These are phyloP conservation scores for Brachynemurus nebulosus DNA, from an alignment of 2,888 invertebrate species.

Conservation along the genomic window DNA sequence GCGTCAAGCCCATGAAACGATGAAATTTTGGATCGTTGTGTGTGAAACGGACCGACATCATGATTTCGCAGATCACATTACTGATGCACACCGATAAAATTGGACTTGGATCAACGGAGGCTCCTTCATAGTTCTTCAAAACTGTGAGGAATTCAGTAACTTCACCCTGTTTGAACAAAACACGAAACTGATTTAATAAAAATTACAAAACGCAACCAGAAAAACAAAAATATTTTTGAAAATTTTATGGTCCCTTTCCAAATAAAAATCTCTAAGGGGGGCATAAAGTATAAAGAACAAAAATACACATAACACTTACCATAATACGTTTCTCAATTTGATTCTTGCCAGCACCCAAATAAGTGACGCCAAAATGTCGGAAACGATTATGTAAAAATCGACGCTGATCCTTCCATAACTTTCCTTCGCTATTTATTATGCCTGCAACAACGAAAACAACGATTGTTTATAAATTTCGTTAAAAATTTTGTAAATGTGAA, in stretches of 20 bases:
- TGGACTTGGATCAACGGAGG: slow-evolving; percentile 59
- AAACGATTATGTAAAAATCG: slow-evolving; percentile 76
- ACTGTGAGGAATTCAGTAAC: slow-evolving; percentile 58
- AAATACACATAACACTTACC: slow-evolving; percentile 36
- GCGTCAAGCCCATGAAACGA: slow-evolving; percentile 71
- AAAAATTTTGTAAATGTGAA: too few relatives aligned
- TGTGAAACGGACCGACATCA: slow-evolving; percentile 78
- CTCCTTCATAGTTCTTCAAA: slow-evolving; percentile 47
- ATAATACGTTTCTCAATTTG: slow-evolving; percentile 75
- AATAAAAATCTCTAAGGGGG: too few relatives aligned
- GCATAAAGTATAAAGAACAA: too few relatives aligned
- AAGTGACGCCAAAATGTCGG: slow-evolving; percentile 77
- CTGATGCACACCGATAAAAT: slow-evolving; percentile 68
- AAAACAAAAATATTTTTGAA: not conserved
- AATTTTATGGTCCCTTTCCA: not conserved
- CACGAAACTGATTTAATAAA: too few relatives aligned
- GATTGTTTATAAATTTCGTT: not conserved
- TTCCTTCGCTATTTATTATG: slow-evolving; percentile 77
- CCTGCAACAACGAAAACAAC: slow-evolving; percentile 39
- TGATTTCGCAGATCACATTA: slow-evolving; percentile 81
- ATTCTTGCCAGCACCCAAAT: slow-evolving; percentile 64
- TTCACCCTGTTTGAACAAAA: slow-evolving; percentile 53
- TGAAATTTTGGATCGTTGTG: slow-evolving; percentile 63
- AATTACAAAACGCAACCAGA: not conserved
- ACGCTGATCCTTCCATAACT: slow-evolving; percentile 81